Conservation (phyloP, 2,797 vertebrate species). For the Poeciliopsis gracilis region DNA sequence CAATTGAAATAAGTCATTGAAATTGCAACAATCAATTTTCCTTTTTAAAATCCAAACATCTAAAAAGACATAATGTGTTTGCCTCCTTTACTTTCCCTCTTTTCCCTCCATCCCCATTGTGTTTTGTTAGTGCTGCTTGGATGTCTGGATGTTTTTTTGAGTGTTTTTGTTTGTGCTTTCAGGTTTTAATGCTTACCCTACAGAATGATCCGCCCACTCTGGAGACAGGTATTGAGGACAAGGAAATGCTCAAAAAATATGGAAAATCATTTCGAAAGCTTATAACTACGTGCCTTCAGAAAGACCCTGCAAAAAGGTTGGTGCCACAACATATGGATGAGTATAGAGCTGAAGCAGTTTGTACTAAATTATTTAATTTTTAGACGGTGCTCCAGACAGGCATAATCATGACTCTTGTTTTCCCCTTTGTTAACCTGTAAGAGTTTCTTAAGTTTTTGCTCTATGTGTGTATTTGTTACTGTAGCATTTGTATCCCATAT, state of each 20-base stretch:
- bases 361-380: constrained; percentile 35
- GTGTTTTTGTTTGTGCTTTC: constrained; percentile 41
- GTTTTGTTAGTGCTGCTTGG: constrained; percentile 11
- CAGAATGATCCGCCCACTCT: constrained; percentile 95
- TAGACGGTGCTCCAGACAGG: background rate
- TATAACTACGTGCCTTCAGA: constrained; percentile 97
- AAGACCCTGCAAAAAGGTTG: constrained; percentile 97
- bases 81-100: constrained; percentile 27
- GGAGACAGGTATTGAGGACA: constrained; percentile 96
- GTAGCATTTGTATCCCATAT: background rate
- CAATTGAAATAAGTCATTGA: background rate
- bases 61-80: constrained; percentile 3
- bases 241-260: constrained; percentile 95
- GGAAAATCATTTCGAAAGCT: constrained; percentile 98
- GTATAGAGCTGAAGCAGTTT: constrained; percentile 12
- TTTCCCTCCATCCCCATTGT: constrained; percentile 32
- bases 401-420: background rate
- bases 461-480: background rate
- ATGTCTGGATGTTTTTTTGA: constrained; percentile 13
- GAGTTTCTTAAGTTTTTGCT: background rate
- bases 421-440: background rate
- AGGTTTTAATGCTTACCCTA: constrained; percentile 98
- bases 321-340: constrained; percentile 22
- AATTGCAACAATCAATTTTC: background rate
- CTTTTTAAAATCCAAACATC: constrained; percentile 4